phyloP scores from a whole-genome alignment of 2,888 invertebrate genomes.

The Eubasilissa splendida region DNA sequence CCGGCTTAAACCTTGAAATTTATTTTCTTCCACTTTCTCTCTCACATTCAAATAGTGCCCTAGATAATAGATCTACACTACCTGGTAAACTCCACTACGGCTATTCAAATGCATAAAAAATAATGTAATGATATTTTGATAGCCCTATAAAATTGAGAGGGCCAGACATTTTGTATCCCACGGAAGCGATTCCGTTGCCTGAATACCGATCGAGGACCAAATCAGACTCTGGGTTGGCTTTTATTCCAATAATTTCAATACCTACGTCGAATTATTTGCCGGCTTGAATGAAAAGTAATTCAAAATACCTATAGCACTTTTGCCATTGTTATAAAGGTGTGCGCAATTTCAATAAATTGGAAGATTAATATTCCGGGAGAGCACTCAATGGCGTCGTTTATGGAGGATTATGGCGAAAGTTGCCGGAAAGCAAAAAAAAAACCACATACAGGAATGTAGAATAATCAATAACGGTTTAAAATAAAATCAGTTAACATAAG shows the following conservation, averaged over 20 bases:
- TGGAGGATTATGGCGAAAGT: too few species aligned
- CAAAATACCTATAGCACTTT: constrained; percentile 10
- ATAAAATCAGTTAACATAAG: not conserved
- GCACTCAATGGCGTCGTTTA: not conserved
- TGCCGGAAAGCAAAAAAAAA: too few species aligned
- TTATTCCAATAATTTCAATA: constrained; percentile 29
- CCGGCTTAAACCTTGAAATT: not conserved
- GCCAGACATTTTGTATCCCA: constrained; percentile 36
- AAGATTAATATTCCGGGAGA: constrained; percentile 15
- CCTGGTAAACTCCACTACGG: constrained; percentile 34
- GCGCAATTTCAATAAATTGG: constrained; percentile 4
- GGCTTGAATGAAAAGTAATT: constrained; percentile 12
- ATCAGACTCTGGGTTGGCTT: constrained; percentile 52
- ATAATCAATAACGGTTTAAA: not conserved
- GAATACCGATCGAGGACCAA: constrained; percentile 54
- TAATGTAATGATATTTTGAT: constrained; percentile 48
- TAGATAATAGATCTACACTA: constrained; percentile 44
- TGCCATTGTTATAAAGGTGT: not conserved
- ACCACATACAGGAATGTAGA: not conserved
- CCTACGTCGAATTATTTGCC: not conserved
- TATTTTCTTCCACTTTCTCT: not conserved
- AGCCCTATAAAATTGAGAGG: constrained; percentile 40
- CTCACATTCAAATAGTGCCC: constrained; percentile 34
- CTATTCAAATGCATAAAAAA: constrained; percentile 34
- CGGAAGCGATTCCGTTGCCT: constrained; percentile 34